Conservation (phyloP, 2,113 vertebrate genomes). For the Pterocles burchelli region DNA sequence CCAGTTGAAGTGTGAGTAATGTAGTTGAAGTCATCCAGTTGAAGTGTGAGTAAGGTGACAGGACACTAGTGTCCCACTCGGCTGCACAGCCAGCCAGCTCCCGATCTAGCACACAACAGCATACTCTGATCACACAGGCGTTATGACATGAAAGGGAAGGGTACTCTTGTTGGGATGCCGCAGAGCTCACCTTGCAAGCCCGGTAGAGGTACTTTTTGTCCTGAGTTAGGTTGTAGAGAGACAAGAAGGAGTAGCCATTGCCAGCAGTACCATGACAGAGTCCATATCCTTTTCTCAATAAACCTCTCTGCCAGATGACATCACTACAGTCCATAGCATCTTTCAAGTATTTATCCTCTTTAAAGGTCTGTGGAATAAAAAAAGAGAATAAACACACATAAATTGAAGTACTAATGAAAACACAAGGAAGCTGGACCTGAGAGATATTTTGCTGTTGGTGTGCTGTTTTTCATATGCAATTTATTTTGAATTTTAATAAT, state of each 20-base stretch:
- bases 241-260: slow-evolving; percentile 93
- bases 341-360: slow-evolving; percentile 96
- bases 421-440: background rate
- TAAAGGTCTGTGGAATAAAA: slow-evolving; percentile 82
- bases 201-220: slow-evolving; percentile 95
- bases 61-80: background rate
- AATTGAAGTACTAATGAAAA: background rate
- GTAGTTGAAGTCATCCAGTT: accelerated
- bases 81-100: background rate
- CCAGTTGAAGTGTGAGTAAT: background rate
- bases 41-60: accelerated
- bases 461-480: background rate
- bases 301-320: slow-evolving; percentile 94
- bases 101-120: background rate
- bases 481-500: background rate
- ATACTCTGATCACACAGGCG: accelerated
- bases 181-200: slow-evolving; percentile 87
- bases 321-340: slow-evolving; percentile 93
- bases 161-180: background rate
- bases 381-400: background rate
- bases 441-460: background rate
- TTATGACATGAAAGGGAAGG: background rate
- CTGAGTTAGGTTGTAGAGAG: slow-evolving; percentile 89
- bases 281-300: slow-evolving; percentile 94
- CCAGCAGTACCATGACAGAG: slow-evolving; percentile 95